Base-by-base conservation (phyloP, 2,797 vertebrate species). In the Cynopterus sphinx region DNA sequence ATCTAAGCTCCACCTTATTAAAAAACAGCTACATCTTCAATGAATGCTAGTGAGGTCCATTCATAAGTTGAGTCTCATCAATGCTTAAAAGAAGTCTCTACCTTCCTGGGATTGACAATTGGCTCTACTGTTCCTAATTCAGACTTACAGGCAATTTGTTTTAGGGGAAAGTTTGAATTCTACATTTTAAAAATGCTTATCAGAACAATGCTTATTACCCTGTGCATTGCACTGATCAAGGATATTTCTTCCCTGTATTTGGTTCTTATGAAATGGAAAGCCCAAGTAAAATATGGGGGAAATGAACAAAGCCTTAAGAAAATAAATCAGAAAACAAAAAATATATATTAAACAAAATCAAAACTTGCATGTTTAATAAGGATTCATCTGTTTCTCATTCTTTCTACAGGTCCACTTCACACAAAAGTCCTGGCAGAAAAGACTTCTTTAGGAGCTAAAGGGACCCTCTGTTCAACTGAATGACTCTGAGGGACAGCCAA, bases 281-380 rank as follows among this genome's bases (percentile, higher is more conserved):
- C 28, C 21, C 43, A 67, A 67, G 55, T 53, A 53, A 91, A 86
- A 26, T 31, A 55, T 3, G 16, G n/a, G 31, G 55, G 61, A 68
- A 71, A 82, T 78, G 36, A 87, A 84, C 75, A 82, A 46, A 78
- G 16, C 10, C 33, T 87, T 55, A 67, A 87, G 43, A 84, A 82
- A 91, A 89, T 51, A 88, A 85, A 71, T 55, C 53, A 75, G 33
- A 57, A 91, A 74, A 90, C 24, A 59, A 78, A 96, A 81, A 59
- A 24, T 36, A 4, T 33, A 43, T 55, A 73, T 83, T 71, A 79
- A 79, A 90, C 22, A 73, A 9, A 70, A 74, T 22, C 26, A 43
- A 57, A 92, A 63, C 28, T 19, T 65, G 39, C 21, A 39, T 6
- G 24, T 33, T 79, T 87, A 70, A 28, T 9, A 93, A 24, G 53